Evolutionary conservation across 2,797 vertebrate genomes (phyloP).

Genomic region (Psittacula derbiana): DNA sequence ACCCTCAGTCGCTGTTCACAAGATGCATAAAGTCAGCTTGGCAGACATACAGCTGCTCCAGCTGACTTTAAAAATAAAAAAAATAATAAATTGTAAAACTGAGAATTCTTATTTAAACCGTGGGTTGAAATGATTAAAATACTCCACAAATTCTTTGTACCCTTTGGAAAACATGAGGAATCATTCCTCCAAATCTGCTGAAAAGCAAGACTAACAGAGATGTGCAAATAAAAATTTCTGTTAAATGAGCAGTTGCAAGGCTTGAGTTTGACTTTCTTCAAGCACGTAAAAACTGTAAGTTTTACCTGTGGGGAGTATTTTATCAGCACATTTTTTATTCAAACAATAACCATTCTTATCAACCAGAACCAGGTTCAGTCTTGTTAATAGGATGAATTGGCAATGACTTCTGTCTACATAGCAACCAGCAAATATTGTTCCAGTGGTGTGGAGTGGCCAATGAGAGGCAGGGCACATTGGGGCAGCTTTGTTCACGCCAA

Average conservation of each 20-base stretch:
- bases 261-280: neutral
- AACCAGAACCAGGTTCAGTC: slow-evolving; percentile 68
- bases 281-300: neutral
- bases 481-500: neutral
- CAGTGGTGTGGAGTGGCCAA: neutral
- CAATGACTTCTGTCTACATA: slow-evolving; percentile 59
- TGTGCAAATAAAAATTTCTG: neutral
- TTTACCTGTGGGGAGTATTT: slow-evolving; percentile 56
- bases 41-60: neutral
- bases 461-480: neutral
- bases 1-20: neutral
- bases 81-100: neutral
- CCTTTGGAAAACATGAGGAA: neutral
- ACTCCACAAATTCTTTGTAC: neutral
- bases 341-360: slow-evolving; percentile 72
- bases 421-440: slow-evolving; percentile 78
- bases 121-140: neutral
- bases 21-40: neutral
- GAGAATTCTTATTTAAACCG: neutral
- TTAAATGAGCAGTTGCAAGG: neutral
- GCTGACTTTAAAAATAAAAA: neutral
- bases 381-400: slow-evolving; percentile 62
- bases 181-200: neutral
- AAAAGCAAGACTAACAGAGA: neutral
- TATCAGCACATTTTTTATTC: slow-evolving; percentile 59